Conservation (phyloP, 2,113 vertebrate genomes). For the Rutilus rutilus region DNA sequence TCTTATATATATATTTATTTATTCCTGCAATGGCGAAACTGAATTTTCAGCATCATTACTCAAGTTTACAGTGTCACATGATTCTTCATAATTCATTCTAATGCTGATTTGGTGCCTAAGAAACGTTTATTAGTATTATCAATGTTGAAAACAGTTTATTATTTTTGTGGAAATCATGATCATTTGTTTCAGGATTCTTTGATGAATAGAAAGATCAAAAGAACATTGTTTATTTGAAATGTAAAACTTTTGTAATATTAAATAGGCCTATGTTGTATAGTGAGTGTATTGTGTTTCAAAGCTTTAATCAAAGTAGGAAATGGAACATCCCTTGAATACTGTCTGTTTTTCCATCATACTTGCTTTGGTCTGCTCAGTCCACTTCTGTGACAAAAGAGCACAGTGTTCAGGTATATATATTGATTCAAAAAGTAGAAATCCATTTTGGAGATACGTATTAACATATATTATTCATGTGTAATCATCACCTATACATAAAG, state of each 20-base stretch:
- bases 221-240: background rate
- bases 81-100: background rate
- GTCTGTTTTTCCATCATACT: background rate
- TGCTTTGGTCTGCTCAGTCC: slow-evolving; percentile 1
- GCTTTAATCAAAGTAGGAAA: slow-evolving; percentile 21
- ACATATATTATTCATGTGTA: slow-evolving; percentile 37
- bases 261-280: background rate
- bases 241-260: background rate
- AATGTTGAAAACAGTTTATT: background rate
- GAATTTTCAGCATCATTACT: no score
- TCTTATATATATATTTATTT: background rate
- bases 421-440: slow-evolving; percentile 12
- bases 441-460: slow-evolving; percentile 37
- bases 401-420: background rate
- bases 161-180: background rate
- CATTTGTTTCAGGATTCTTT: background rate
- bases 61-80: background rate
- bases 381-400: slow-evolving; percentile 3
- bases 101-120: background rate
- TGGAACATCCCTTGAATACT: background rate
- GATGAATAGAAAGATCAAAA: background rate
- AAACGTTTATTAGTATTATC: background rate
- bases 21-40: no score
- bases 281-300: background rate
- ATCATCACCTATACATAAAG: slow-evolving; percentile 46